Evolutionary conservation across 1,140 invertebrate genomes (phyloP).

Genomic region (Melitaea cinxia): DNA sequence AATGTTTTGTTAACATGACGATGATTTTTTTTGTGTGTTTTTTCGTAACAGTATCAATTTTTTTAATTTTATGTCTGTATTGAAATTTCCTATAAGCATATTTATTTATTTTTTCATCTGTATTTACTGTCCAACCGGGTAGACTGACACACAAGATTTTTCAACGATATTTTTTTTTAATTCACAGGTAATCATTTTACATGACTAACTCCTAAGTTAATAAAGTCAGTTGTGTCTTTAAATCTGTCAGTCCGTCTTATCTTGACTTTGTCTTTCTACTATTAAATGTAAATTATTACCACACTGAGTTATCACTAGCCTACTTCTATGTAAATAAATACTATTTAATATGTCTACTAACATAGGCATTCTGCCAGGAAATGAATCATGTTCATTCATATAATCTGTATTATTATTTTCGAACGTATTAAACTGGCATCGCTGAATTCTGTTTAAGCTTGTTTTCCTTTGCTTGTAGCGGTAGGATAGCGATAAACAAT

Average conservation of each 20-base stretch:
- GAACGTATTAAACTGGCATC: neutral
- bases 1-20: too few relatives aligned
- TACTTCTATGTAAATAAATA: conserved; percentile 6
- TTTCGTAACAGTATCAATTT: too few relatives aligned
- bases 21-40: too few relatives aligned
- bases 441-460: neutral
- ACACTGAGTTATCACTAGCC: neutral
- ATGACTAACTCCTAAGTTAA: neutral
- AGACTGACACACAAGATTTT: too few relatives aligned
- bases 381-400: conserved; percentile 23
- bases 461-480: neutral
- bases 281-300: neutral
- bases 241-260: conserved; percentile 4
- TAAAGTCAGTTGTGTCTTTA: conserved; percentile 7
- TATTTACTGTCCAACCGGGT: too few relatives aligned
- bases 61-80: too few relatives aligned
- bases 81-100: too few relatives aligned
- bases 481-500: neutral
- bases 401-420: conserved; percentile 17
- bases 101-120: too few relatives aligned
- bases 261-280: conserved; percentile 1
- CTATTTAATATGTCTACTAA: neutral
- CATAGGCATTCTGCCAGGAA: conserved; percentile 14
- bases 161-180: neutral
- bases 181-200: neutral